phyloP scores from a whole-genome alignment of 2,113 vertebrate genomes.

The Petrocephalus zakoni region DNA sequence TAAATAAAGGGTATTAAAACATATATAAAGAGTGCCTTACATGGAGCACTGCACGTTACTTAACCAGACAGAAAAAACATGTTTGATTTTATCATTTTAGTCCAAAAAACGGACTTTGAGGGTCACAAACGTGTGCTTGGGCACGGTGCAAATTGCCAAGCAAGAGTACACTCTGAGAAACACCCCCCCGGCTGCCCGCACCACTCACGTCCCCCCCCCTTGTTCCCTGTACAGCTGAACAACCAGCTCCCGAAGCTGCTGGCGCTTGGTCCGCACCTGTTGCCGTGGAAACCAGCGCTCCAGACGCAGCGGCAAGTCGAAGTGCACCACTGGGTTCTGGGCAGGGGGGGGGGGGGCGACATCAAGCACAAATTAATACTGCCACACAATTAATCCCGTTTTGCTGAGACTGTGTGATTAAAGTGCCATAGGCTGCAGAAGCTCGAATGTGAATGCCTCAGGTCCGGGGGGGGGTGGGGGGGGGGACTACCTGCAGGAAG shows the following conservation, averaged over 20 bases:
- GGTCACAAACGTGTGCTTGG: background rate
- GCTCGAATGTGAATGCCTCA: background rate
- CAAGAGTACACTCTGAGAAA: background rate
- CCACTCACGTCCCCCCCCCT: background rate
- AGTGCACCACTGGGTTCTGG: slow-evolving; percentile 88
- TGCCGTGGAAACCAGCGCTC: slow-evolving; percentile 85
- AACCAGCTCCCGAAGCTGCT: slow-evolving; percentile 84
- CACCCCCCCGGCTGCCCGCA: background rate
- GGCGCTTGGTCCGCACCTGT: slow-evolving; percentile 81
- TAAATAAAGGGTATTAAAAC: background rate
- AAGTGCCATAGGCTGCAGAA: too few relatives aligned
- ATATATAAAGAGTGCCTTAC: background rate
- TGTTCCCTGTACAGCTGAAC: slow-evolving; percentile 81
- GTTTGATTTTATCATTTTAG: background rate
- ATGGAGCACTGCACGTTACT: background rate
- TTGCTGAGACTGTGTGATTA: background rate
- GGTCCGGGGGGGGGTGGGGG: background rate
- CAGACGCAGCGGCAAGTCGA: slow-evolving; percentile 79
- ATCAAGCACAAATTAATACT: background rate
- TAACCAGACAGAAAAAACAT: background rate
- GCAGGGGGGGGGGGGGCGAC: background rate
- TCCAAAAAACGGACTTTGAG: background rate
- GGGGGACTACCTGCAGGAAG: slow-evolving; percentile 79
- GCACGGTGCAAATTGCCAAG: background rate
- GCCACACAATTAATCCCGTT: background rate